Conservation (phyloP, 1,140 invertebrate genomes). For the Patella vulgata region DNA sequence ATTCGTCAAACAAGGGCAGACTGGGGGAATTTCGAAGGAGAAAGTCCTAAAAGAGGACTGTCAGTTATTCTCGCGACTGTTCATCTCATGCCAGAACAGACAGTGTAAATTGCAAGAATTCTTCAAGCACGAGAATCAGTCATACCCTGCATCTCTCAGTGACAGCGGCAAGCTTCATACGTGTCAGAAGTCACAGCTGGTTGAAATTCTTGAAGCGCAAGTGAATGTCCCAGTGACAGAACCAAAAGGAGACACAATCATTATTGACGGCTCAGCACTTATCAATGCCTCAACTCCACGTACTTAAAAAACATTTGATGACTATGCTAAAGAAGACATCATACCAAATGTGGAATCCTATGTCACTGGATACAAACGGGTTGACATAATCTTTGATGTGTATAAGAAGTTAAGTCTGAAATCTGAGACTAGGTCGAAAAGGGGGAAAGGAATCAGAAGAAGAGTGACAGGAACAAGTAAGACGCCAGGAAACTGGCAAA, state of each 20-base stretch:
- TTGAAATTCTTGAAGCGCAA: conserved; percentile 19
- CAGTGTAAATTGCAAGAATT: conserved; percentile 21
- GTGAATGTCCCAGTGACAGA: conserved; percentile 6
- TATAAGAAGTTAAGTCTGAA: conserved; percentile 26
- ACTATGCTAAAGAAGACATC: conserved; percentile 26
- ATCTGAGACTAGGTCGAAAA: conserved; percentile 11
- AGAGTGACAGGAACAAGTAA: conserved; percentile 31
- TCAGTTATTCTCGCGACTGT: conserved; percentile 4
- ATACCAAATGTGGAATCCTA: conserved; percentile 17
- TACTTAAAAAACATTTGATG: conserved; percentile 24
- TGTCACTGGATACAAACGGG: conserved; percentile 54
- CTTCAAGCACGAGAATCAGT: conserved; percentile 32
- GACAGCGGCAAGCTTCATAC: conserved; percentile 24
- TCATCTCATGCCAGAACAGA: conserved; percentile 18
- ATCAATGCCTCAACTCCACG: conserved; percentile 26
- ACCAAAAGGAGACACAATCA: conserved; percentile 12
- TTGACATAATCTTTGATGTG: no score
- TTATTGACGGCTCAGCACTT: conserved; percentile 32
- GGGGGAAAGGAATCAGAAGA: conserved; percentile 22
- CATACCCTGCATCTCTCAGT: conserved; percentile 29
- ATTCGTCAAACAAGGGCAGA: conserved; percentile 7
- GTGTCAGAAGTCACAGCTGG: conserved; percentile 27
- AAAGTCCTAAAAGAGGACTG: conserved; percentile 8
- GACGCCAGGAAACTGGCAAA: conserved; percentile 5
- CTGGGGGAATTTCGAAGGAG: conserved; percentile 5